These are phyloP conservation scores for Drosophila tani DNA, from an alignment of 1,140 invertebrate genomes.

Conservation along the genomic window DNA sequence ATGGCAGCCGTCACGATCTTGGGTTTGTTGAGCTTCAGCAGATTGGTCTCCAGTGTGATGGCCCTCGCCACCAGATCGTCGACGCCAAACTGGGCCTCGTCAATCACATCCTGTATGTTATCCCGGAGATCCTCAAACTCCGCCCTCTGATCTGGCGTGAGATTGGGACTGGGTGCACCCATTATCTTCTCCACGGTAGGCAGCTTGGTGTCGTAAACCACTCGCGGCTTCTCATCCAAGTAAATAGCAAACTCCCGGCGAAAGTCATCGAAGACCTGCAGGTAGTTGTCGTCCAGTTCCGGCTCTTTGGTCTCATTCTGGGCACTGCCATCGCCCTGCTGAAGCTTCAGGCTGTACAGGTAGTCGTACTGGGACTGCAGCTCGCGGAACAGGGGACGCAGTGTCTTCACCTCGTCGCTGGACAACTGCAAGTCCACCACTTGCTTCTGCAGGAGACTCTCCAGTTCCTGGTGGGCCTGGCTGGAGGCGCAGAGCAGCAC, in stretches of 20 bases:
- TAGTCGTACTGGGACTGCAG: constrained; percentile 72
- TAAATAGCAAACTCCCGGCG: constrained; percentile 42
- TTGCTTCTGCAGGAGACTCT: constrained; percentile 48
- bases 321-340: constrained; percentile 57
- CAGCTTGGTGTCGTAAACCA: constrained; percentile 66
- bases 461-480: constrained; percentile 51
- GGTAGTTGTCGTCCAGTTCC: constrained; percentile 35
- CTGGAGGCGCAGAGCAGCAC: constrained; percentile 17
- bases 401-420: constrained; percentile 50
- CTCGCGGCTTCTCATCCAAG: constrained; percentile 39
- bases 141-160: constrained; percentile 42
- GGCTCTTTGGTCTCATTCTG: not conserved
- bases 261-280: constrained; percentile 50
- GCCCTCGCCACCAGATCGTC: constrained; percentile 61
- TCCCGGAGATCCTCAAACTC: constrained; percentile 66
- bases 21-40: constrained; percentile 70
- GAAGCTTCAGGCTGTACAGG: constrained; percentile 41
- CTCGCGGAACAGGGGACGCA: constrained; percentile 66
- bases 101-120: constrained; percentile 69
- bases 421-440: constrained; percentile 56
- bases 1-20: constrained; percentile 74
- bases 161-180: constrained; percentile 31
- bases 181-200: constrained; percentile 66
- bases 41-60: constrained; percentile 48
- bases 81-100: constrained; percentile 69